Base-by-base conservation (phyloP, 2,113 vertebrate genomes). In the Urocynchramus pylzowi region DNA sequence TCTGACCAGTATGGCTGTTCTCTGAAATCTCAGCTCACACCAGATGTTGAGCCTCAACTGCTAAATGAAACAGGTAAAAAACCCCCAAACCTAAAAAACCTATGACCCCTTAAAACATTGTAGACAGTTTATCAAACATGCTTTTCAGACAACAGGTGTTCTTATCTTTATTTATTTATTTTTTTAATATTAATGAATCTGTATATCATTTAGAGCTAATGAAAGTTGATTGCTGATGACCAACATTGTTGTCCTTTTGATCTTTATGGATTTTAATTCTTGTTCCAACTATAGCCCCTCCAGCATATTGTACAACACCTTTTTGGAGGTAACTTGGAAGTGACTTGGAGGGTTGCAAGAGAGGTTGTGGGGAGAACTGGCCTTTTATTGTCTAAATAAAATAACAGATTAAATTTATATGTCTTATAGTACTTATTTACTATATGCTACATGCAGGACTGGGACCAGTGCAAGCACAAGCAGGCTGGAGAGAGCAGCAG, bases 41-140 rank as follows among this genome's bases (percentile, higher is more conserved):
- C 96, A 97, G 83, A 96, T 97, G 95, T 95, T 60, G 30, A 97
- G 50, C 31, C 45, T 94, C 95, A 97, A 94, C 76, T 93, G 87
- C 83, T 84, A 19, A 42, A 41, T 35, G 41, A 93, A 96, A 89
- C 69, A 97, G 77, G 70, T 97, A 69, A 90, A 95, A 80, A 42
- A 63, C 0, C 3, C 11, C 24, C 20, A 56, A 26, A 20, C 0
- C 4, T 13, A 10, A 39, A 88, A 88, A 77, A 7, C 5, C 47
- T 54, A 27, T 19, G 21, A 91, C 54, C 28, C 28, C 33, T 94
- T 68, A 41, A 94, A 93, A 94, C 82, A 69, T 57, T 67, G 6
- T 41, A 95, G 60, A 50, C 52, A 93, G 20, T 71, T 59, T 76
- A 41, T 52, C 35, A 78, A 80, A 90, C 42, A 45, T 47, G 31